Evolutionary conservation across 2,888 invertebrate species (phyloP), one percentile per base, ranked within the genome.

Genomic region (Pecten maximus): DNA sequence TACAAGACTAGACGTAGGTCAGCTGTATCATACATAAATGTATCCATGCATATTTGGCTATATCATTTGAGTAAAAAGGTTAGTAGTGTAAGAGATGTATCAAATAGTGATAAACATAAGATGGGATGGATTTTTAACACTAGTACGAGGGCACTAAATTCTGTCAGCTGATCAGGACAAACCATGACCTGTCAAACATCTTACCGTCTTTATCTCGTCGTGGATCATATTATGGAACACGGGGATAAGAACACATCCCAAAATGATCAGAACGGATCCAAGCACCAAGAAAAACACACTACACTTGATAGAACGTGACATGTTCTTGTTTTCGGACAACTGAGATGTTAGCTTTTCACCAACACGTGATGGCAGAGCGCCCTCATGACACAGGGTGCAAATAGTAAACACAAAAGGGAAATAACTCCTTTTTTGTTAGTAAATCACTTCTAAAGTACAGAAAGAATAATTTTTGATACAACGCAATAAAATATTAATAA

Each of bases 211-310:
- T 40, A 94, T 91, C 54, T 93, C 88, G 40, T 88, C 89, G 88
- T 92, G 92, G 39, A 93, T 93, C 50, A 93, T 23, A 40, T 90
- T 91, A 89, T 90, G 89, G 88, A 94, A 93, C 23, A 94, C 92
- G 12, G 92, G 88, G 50, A 94, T 94, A 15, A 94, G 91, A 19
- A 91, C 92, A 88, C 92, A 92, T 6, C 94, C 94, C 28, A 90
- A 74, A 0, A 91, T 89, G 15, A 93, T 48, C 35, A 92, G 89
- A 15, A 92, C 87, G 4, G 91, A 86, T 10, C 94, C 93, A 50
- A 93, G 19, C n/a, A 92, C 40, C 40, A 88, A 86, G 88, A 88
- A 60, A 50, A 88, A 87, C 60, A 91, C 54, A 35, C 86, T 90
- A 40, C 91, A 91, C 60, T 91, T 91, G 35, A 90, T 50, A 23